A percentile compares a stretch with the other conserved stretches of the same genome.
Evolutionary conservation across 2,888 invertebrate genomes (phyloP).

Genomic region (Erebia palarica): DNA sequence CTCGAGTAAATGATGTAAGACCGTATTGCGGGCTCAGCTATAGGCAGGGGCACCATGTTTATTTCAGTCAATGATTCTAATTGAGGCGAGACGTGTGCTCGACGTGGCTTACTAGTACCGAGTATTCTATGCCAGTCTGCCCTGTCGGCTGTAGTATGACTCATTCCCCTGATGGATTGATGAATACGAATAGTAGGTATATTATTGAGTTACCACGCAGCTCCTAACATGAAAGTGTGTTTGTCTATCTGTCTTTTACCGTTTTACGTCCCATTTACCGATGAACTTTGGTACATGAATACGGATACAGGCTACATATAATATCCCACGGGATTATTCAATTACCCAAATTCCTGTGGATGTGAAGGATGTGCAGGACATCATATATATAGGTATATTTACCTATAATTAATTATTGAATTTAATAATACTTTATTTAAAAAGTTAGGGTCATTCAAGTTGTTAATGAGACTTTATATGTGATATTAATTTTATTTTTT

Average conservation of each 20-base stretch:
- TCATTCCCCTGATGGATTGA: not conserved
- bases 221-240: not conserved
- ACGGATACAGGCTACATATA: too few relatives aligned
- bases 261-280: too few relatives aligned
- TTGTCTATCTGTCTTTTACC: too few relatives aligned
- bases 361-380: too few relatives aligned
- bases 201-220: not conserved
- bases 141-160: not conserved
- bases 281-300: too few relatives aligned
- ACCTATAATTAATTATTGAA: too few relatives aligned
- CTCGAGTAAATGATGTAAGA: slow-evolving; percentile 66
- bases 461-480: too few relatives aligned
- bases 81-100: slow-evolving; percentile 30
- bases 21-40: slow-evolving; percentile 48
- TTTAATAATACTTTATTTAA: not conserved
- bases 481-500: too few relatives aligned
- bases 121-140: not conserved
- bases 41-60: slow-evolving; percentile 41
- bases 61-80: slow-evolving; percentile 50
- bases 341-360: too few relatives aligned
- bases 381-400: too few relatives aligned
- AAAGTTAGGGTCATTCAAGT: not conserved
- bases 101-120: not conserved
- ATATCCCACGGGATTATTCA: too few relatives aligned
- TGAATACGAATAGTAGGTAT: too few relatives aligned